Base-by-base conservation (phyloP, 2,113 vertebrate species). In the Chaetorhynchus papuensis region DNA sequence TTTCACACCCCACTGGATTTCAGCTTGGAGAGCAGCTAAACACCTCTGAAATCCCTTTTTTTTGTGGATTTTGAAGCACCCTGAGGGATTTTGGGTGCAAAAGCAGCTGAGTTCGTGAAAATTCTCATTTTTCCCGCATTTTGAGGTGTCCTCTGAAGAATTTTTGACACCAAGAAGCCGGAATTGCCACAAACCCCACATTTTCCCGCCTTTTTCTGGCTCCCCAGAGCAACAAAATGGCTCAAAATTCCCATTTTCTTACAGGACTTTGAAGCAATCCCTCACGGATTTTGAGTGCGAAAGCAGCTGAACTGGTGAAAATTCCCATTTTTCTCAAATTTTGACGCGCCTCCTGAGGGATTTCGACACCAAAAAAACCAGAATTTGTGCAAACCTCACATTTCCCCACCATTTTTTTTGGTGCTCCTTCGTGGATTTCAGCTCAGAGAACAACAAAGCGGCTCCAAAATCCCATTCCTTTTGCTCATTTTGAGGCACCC, bases 341-440 rank as follows among this genome's bases (percentile, higher is more conserved):
- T 8, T 37, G 42, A 18, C 15, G 42, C 7, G 10, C 20, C 15
- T 13, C 19, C 13, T 45, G n/a, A 47, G n/a, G 15, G 26, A 37
- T 60, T 37, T 24, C 0, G 3, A 30, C 8, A 2, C 26, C 15
- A 59, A 18, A 15, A 59, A 59, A 22, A 11, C 6, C 2, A 0
- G 26, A 59, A 54, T 26, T 71, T 22, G 69, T 20, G 8, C 39
- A n/a, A 56, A 72, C 10, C 13, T 13, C 52, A 4, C 30, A 20
- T 26, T 27, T 54, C 3, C 31, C 31, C 0, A 2, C 23, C 31
- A 11, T n/a, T n/a, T n/a, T 44, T 50, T 20, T 27, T n/a, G 23
- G 39, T 1, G 11, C 28, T 11, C 21, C 11, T 5, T 30, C 16
- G 16, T 2, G 6, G 30, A 54, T 54, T n/a, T 42, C 37, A n/a